Percentiles rank a stretch among this genome's conserved stretches.
These are phyloP conservation scores for Hermodice carunculata DNA, from an alignment of 2,888 invertebrate genomes.

Conservation along the genomic window DNA sequence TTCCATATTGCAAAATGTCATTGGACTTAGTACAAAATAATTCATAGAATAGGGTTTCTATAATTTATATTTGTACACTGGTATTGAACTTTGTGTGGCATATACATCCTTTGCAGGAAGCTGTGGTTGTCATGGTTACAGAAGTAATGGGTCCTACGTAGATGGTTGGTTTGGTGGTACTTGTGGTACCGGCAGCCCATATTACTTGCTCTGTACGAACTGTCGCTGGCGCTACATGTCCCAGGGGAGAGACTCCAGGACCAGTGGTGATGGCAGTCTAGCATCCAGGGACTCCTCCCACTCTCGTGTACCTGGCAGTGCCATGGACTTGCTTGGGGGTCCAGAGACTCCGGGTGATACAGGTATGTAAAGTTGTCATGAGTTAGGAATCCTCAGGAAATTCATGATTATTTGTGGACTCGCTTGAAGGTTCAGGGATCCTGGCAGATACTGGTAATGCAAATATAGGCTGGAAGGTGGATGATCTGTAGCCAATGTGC, in stretches of 20 bases:
- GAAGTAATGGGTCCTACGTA: constrained; percentile 59
- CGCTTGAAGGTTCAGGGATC: not conserved
- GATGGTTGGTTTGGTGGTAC: constrained; percentile 70
- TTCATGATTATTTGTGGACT: not conserved
- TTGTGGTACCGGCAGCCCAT: constrained; percentile 72
- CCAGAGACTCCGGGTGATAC: constrained; percentile 35
- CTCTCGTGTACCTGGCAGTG: constrained; percentile 36
- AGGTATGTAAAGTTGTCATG: constrained; percentile 16
- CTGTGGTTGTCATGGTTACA: constrained; percentile 54
- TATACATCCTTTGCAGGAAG: too few relatives aligned
- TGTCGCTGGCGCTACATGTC: constrained; percentile 72
- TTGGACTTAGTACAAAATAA: too few relatives aligned
- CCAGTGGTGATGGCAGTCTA: constrained; percentile 12
- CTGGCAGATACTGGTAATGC: too few relatives aligned
- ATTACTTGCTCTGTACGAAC: constrained; percentile 73
- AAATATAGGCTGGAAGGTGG: too few relatives aligned
- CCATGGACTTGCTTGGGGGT: constrained; percentile 55
- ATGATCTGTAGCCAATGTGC: too few relatives aligned
- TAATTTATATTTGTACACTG: too few relatives aligned
- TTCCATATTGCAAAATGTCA: too few relatives aligned
- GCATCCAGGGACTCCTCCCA: constrained; percentile 13
- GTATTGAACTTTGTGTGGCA: too few relatives aligned
- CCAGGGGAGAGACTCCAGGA: constrained; percentile 19
- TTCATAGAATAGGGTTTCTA: too few relatives aligned
- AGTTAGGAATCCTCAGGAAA: not conserved